These are phyloP conservation scores for Saturnia japonica DNA, from an alignment of 2,888 invertebrate genomes.

Conservation along the genomic window DNA sequence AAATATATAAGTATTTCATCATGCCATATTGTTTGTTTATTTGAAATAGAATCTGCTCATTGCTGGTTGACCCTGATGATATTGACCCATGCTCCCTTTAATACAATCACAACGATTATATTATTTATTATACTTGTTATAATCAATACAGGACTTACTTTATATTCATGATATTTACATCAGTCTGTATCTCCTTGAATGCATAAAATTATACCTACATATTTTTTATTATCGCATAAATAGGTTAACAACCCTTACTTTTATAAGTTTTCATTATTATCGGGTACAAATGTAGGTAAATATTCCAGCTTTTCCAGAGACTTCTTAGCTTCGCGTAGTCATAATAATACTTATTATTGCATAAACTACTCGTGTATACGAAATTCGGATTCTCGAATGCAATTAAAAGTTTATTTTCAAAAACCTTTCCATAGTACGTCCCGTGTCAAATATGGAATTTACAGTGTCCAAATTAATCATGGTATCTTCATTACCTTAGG, in stretches of 20 bases:
- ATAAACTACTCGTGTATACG: not conserved
- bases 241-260: not conserved
- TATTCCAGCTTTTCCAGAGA: not conserved
- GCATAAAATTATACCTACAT: not conserved
- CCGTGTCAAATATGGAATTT: too few relatives aligned
- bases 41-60: conserved; percentile 29
- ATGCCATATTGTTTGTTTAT: conserved; percentile 35
- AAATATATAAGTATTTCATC: conserved; percentile 34
- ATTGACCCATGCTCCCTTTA: conserved; percentile 48
- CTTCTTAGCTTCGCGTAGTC: not conserved
- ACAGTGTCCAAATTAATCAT: too few relatives aligned
- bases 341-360: not conserved
- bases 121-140: conserved; percentile 29
- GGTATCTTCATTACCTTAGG: not conserved
- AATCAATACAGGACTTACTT: conserved; percentile 25
- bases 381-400: not conserved
- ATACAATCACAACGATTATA: conserved; percentile 37
- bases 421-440: not conserved
- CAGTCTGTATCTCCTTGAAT: not conserved
- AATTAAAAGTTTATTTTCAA: not conserved
- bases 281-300: not conserved
- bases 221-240: not conserved
- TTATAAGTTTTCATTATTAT: not conserved
- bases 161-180: conserved; percentile 13
- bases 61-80: conserved; percentile 43